phyloP scores from a whole-genome alignment of 2,113 vertebrate species.

The Plecturocebus donacophilus region DNA sequence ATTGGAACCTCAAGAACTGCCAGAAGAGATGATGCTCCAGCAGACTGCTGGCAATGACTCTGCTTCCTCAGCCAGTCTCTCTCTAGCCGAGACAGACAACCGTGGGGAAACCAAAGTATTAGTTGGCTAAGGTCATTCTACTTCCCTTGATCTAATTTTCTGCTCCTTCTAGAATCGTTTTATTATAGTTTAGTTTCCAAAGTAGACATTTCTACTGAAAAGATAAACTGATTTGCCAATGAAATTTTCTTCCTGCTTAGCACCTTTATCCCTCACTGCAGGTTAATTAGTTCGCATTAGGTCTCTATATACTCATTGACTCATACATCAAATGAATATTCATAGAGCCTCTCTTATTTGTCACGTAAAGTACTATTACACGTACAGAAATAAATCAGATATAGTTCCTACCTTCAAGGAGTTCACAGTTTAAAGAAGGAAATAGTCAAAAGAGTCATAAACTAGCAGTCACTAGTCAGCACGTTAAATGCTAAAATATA shows the following conservation, averaged over 20 bases:
- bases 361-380: neutral
- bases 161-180: neutral
- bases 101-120: neutral
- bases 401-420: neutral
- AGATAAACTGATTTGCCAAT: neutral
- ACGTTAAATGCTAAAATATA: neutral
- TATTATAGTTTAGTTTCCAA: neutral
- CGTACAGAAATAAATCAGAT: neutral
- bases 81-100: neutral
- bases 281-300: conserved; percentile 5
- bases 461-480: neutral
- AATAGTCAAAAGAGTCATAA: neutral
- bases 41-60: neutral
- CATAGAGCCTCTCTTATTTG: neutral
- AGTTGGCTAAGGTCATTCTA: neutral
- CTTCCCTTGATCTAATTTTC: neutral
- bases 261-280: neutral
- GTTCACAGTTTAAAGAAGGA: conserved; percentile 1
- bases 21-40: neutral
- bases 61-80: neutral
- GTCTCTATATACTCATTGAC: neutral
- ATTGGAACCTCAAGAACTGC: neutral
- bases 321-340: neutral
- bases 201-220: neutral
- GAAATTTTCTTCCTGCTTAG: neutral